phyloP scores from a whole-genome alignment of 2,797 vertebrate genomes.

The Catostomus latipinnis region DNA sequence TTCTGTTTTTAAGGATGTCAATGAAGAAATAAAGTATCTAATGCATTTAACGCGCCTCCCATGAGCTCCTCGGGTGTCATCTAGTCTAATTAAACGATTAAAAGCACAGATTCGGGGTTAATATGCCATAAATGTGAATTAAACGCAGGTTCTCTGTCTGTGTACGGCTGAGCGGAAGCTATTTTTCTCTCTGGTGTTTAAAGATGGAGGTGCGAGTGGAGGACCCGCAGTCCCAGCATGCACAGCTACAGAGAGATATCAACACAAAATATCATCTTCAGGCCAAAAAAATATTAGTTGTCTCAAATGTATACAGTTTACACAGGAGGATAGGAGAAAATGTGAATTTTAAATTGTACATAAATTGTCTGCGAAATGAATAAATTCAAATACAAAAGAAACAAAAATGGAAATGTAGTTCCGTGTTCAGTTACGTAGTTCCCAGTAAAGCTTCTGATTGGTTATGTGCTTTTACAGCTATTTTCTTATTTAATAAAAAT shows the following conservation, averaged over 20 bases:
- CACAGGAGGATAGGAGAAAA: no score
- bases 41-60: not conserved
- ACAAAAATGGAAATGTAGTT: no score
- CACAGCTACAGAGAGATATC: slow-evolving; percentile 62
- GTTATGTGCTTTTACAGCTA: no score
- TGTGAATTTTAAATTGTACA: no score
- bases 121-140: slow-evolving; percentile 56
- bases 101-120: not conserved
- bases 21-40: not conserved
- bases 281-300: no score
- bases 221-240: slow-evolving; percentile 80
- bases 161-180: slow-evolving; percentile 72
- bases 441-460: no score
- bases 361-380: no score
- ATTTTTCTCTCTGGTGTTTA: slow-evolving; percentile 82
- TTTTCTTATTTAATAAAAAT: no score
- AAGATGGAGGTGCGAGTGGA: slow-evolving; percentile 80
- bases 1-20: slow-evolving; percentile 77
- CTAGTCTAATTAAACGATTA: not conserved
- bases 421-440: no score
- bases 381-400: no score
- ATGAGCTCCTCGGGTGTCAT: not conserved
- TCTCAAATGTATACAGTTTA: no score
- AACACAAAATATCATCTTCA: not conserved
- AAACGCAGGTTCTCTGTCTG: slow-evolving; percentile 57